Evolutionary conservation across 2,888 invertebrate species (phyloP), one percentile per base, ranked within the genome.

Genomic region (Julus scandinavius): DNA sequence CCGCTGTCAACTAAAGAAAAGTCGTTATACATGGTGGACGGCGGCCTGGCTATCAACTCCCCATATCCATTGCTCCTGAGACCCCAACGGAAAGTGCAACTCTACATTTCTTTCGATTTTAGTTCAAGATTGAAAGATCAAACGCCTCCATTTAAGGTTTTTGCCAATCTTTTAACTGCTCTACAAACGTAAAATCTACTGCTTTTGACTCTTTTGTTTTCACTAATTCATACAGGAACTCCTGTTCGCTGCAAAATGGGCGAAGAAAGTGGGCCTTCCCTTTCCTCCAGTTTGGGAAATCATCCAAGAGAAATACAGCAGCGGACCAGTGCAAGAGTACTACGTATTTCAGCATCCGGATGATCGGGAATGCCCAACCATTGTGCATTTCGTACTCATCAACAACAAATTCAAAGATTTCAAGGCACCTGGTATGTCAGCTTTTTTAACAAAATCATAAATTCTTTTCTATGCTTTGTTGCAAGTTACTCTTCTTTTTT

Each of bases 91-190:
- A 91, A 91, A 20, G 92, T 93, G 7, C 92, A 93, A 89, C 90
- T 93, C 85, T 92, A 92, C 88, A 89, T 93, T 58, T 92, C 92
- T 2, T 93, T 93, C 90, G 93, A 93, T 90, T 93, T 93, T 90
- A 92, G 92, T 90, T 92, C 91, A 45, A 90, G 93, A 88, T 91
- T 91, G 6, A 90, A 91, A 2, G 93, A 93, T 90, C 90, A 90
- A 20, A 90, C 91, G 4, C 91, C 91, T 5, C 92, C 92, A 38
- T 93, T 93, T 90, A 92, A 92, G 91, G 93, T 92, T 90, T 88
- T 72, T 17, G 17, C 41, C 58, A 58, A 58, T 15, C 17, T 17
- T 45, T 45, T 2, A 6, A 45, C 6, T 2, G 41, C 41, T 45
- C 6, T 45, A 5, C 41, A 45, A 45, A 7, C 2, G n/a, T n/a